Base-by-base conservation (phyloP, 2,113 vertebrate genomes). In the Xenopus borealis region DNA sequence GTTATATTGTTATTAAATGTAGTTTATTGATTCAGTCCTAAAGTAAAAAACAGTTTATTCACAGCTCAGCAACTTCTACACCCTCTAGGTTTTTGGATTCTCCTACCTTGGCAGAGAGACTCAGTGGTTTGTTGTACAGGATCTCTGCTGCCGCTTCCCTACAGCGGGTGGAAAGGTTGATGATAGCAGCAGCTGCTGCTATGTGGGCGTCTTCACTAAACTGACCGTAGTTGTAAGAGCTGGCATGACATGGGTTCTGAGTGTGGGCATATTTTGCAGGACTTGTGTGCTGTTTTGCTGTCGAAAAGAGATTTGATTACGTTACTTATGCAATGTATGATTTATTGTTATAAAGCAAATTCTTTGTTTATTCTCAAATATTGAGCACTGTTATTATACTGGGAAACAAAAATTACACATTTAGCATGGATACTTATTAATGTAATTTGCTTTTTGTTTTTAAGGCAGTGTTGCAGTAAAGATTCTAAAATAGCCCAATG, bases 121-220 rank as follows among this genome's bases (percentile, higher is more conserved):
- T 94, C 92, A 95, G 92, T 83, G 95, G 93, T 90, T 91, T 95
- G 89, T 89, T 93, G 90, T 91, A 92, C 91, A 88, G 93, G 85
- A 91, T 92, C 90, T 87, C 92, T 86, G 92, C 95, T 90, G 89
- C 91, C 80, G 88, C 89, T 95, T 93, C 94, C 94, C 95, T 95
- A 94, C 96, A 99, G 90, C 94, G 97, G 84, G 97, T 99, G 88
- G 97, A 99, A 88, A 99, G 96, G 95, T 99, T 99, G 88, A 99
- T 96, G 91, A 98, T 99, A 87, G 96, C 95, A 88, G 95, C 92
- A 82, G 97, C 95, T 85, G 96, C 94, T 83, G 93, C 90, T 85
- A 94, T 91, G 91, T 95, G 97, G 87, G 95, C 93, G 85, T 93
- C 90, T 83, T 95, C 95, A 87, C 90, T 86, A 83, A 92, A 92